phyloP scores from a whole-genome alignment of 1,140 invertebrate species.

The Plectus sambesii region DNA sequence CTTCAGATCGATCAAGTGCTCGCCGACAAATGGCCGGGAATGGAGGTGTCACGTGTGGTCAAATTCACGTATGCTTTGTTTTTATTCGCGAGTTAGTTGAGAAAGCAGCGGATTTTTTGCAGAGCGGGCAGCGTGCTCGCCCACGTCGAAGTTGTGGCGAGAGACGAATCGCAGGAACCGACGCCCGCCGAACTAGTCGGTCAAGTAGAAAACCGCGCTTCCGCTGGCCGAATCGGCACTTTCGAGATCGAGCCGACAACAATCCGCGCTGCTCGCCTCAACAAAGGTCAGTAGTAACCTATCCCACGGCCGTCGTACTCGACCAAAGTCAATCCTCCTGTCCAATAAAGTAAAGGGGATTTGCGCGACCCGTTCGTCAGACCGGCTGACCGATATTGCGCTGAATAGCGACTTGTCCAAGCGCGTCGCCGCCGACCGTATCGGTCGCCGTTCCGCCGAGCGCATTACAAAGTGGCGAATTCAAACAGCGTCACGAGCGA shows the following conservation, averaged over 20 bases:
- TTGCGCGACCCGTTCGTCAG: slow-evolving; percentile 8
- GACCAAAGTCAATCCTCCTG: no score
- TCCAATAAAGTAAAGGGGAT: no score
- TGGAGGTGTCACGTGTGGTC: slow-evolving; percentile 2
- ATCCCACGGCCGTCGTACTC: slow-evolving; percentile 4
- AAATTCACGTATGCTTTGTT: slow-evolving; percentile 21
- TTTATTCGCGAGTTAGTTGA: no score
- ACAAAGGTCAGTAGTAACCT: slow-evolving; percentile 9
- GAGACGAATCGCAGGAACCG: slow-evolving; percentile 11
- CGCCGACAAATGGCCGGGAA: slow-evolving; percentile 11
- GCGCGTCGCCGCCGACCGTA: not conserved
- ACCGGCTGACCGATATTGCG: not conserved
- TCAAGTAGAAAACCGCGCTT: slow-evolving; percentile 19
- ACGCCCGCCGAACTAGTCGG: slow-evolving; percentile 19
- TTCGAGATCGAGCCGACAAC: slow-evolving; percentile 24
- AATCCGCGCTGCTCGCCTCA: slow-evolving; percentile 9
- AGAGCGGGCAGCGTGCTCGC: slow-evolving; percentile 26
- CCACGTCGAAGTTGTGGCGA: slow-evolving; percentile 17
- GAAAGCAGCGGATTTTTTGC: no score
- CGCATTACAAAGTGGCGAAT: no score
- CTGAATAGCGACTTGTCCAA: slow-evolving; percentile 10
- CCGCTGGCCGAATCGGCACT: slow-evolving; percentile 14
- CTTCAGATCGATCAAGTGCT: slow-evolving; percentile 22
- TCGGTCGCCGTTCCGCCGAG: slow-evolving; percentile 6
- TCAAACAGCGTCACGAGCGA: no score